Base-by-base conservation (phyloP, 2,797 vertebrate species). In the Alosa sapidissima region DNA sequence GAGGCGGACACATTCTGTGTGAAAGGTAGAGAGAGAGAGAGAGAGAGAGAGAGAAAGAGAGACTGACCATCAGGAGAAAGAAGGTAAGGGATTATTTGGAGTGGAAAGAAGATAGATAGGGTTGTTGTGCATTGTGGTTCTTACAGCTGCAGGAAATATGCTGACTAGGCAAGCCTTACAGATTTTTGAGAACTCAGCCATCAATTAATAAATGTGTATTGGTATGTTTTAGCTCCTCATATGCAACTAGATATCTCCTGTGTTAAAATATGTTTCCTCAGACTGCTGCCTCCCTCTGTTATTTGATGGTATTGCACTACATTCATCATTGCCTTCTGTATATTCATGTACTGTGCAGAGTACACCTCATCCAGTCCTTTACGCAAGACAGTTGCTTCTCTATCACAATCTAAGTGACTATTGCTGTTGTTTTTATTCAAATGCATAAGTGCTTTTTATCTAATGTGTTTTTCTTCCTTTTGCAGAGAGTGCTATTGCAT, bases 401-500 rank as follows among this genome's bases (percentile, higher is more conserved):
- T 41, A 9, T 72, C 33, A 9, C 33, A 41, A 6, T 75, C 5
- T 16, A 9, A 78, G 11, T 78, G 41, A 47, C 72, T 47, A 7
- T 49, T 49, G 3, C 10, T 49, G 58, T 6, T 24, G 21, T 62
- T 78, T 21, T 45, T 78, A 21, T 47, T 47, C 33, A 75, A 75
- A 75, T 28, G 6, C 21, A 19, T 45, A 19, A 11, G 11, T 4
- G 28, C 28, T 41, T 72, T 72, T 41, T 0, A 72, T 16, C 36
- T 5, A 72, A 19, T 78, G 72, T 78, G 16, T 9, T 86, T 13
- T 88, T 41, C 33, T 1, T 87, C 0, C 51, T 11, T 65, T 81
- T 49, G 83, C 93, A 95, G 94, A 95, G 86, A 92, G 83, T 41
- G 89, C 92, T 36, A 94, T 94, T 33, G 91, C 92, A 86, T 72